These are phyloP conservation scores for Apostichopus leukothele DNA, from an alignment of 53 echinoderm and acorn worm species.

Conservation along the genomic window DNA sequence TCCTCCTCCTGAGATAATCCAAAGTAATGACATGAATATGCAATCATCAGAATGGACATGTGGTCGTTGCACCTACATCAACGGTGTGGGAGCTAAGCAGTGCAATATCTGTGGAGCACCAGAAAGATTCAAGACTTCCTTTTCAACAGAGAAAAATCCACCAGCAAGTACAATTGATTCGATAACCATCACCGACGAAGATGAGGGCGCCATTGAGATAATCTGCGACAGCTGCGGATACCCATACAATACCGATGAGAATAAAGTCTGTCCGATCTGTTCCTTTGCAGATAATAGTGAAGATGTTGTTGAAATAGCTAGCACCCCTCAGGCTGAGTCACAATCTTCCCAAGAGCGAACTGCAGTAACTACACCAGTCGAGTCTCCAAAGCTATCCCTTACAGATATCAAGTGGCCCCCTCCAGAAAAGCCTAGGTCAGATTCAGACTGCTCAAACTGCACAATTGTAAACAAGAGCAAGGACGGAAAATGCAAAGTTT, in stretches of 20 bases:
- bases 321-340: conserved; percentile 54
- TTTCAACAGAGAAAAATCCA: conserved; percentile 33
- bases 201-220: neutral
- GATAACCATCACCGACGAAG: neutral
- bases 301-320: conserved; percentile 52
- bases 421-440: neutral
- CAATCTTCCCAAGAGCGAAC: conserved; percentile 14
- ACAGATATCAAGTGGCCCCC: neutral
- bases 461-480: conserved; percentile 75
- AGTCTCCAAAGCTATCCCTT: neutral
- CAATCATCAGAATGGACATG: conserved; percentile 69
- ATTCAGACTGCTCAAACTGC: conserved; percentile 62
- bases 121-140: conserved; percentile 15
- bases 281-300: conserved; percentile 57
- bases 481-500: conserved; percentile 40
- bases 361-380: neutral
- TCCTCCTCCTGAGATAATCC: neutral
- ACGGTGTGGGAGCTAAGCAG: conserved; percentile 41
- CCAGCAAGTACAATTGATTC: neutral
- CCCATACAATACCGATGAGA: neutral
- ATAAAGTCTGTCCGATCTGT: conserved; percentile 49
- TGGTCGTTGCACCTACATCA: conserved; percentile 73
- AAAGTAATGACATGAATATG: conserved; percentile 9
- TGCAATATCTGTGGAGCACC: conserved; percentile 82
- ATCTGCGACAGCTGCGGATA: conserved; percentile 8